Conservation (phyloP, 2,797 vertebrate species). For the Gymnoscopelus microlampas region DNA sequence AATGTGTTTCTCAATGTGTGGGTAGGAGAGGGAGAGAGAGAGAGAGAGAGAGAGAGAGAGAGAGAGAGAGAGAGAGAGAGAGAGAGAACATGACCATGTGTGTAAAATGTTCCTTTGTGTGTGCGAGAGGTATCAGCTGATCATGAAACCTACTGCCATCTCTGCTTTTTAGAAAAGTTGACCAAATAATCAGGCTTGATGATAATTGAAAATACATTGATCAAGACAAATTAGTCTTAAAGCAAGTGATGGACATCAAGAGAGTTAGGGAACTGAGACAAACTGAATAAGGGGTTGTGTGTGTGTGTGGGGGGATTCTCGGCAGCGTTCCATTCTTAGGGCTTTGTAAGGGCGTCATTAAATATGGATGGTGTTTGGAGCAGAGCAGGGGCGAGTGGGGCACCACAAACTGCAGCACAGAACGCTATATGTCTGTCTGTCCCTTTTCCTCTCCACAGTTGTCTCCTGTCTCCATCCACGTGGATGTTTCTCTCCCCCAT, state of each 20-base stretch:
- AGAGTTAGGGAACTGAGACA: conserved; percentile 32
- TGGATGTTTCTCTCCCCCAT: not conserved
- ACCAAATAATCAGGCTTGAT: conserved; percentile 16
- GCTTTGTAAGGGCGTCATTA: conserved; percentile 76
- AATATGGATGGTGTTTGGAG: conserved; percentile 79
- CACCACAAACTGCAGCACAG: conserved; percentile 65
- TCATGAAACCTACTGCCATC: not conserved
- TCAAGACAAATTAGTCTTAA: not conserved
- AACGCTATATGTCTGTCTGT: conserved; percentile 20
- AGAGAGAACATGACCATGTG: not conserved
- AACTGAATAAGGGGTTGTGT: conserved; percentile 24
- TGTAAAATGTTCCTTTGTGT: conserved; percentile 12
- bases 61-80: not conserved
- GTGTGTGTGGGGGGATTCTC: conserved; percentile 35
- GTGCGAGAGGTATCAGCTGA: conserved; percentile 21
- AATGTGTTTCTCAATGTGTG: conserved; percentile 30
- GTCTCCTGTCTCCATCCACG: not conserved
- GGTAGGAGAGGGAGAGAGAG: not conserved
- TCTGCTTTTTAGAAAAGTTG: not conserved
- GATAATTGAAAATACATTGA: not conserved
- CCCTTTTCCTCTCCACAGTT: not conserved
- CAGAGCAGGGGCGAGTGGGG: conserved; percentile 72
- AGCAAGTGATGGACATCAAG: not conserved
- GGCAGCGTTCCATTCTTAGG: conserved; percentile 68
- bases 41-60: not conserved